phyloP scores from a whole-genome alignment of 1,140 invertebrate genomes.

The Mercenaria mercenaria region DNA sequence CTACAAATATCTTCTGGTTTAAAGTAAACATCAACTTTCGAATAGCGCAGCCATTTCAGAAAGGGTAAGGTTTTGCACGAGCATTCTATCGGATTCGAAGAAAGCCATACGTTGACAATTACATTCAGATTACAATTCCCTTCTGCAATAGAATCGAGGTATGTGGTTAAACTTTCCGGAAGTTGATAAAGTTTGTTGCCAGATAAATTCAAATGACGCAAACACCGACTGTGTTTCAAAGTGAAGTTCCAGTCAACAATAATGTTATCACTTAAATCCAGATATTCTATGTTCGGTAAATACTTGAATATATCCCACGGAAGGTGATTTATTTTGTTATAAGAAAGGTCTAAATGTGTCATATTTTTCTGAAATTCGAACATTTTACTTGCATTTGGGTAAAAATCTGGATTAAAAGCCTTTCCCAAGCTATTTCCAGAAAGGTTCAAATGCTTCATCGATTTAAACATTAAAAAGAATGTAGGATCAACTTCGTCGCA shows the following conservation, averaged over 20 bases:
- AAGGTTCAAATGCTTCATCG: conserved; percentile 16
- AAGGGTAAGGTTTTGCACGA: conserved; percentile 21
- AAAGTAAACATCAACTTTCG: neutral
- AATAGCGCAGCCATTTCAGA: conserved; percentile 13
- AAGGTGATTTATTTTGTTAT: neutral
- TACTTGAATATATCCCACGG: neutral
- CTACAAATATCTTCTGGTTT: neutral
- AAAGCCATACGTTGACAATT: neutral
- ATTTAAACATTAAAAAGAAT: neutral
- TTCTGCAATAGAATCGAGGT: conserved; percentile 2
- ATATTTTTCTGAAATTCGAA: neutral
- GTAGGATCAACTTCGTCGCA: neutral
- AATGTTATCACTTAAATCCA: conserved; percentile 5
- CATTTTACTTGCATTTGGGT: neutral
- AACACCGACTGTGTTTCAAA: neutral
- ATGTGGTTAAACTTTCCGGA: neutral
- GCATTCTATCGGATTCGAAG: conserved; percentile 24
- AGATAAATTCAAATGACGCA: neutral
- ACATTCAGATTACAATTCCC: neutral
- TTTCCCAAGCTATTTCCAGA: neutral
- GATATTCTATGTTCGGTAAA: neutral
- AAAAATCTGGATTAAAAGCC: neutral
- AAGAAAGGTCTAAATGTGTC: conserved; percentile 19
- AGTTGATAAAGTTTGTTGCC: conserved; percentile 4
- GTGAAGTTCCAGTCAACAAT: neutral